Evolutionary conservation across 1,140 invertebrate genomes (phyloP), one percentile per base, ranked within the genome.

Genomic region (Drosophila nebulosa): DNA sequence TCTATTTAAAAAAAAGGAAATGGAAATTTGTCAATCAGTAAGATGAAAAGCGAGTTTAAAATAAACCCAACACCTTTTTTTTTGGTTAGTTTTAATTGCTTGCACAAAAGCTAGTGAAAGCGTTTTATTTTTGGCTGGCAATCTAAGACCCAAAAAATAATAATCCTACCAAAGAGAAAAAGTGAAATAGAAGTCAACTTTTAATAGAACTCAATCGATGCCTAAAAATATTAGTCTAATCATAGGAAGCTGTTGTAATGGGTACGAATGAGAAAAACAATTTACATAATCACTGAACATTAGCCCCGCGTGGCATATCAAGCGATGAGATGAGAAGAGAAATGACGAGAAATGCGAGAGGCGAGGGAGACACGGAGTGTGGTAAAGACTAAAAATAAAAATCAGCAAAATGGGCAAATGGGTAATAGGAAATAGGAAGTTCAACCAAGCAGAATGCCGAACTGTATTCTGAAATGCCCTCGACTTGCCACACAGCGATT

Each of bases 231-330:
- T 59, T 55, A 64, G 39, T 74, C 74, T 67, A 74, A 74, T 59
- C 35, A 52, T 21, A 24, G 69, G 71, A 74, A 72, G 69, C 69
- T 73, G 70, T 27, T 59, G 36, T 26, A 55, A 55, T 55, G 26
- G 52, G 7, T 55, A 61, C 55, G 74, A 74, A 74, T 68, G 35
- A 66, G 55, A 69, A 46, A 32, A 75, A 79, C 59, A 69, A 80
- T 86, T 78, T 80, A 69, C 78, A 80, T 85, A 85, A 86, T 76
- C 73, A 77, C 69, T 59, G 69, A 60, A 61, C 74, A 80, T 86
- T 80, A 46, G 39, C 39, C 16, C 6, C 39, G 39, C 16, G 4
- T 16, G 39, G 14, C 14, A 32, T 32, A 32, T 32, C 14, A 42
- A 42, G 27, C 6, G 39, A 42, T 10, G 14, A 16, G 39, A 9